phyloP scores from a whole-genome alignment of 2,113 vertebrate genomes.

The Heterotilapia buettikoferi region DNA sequence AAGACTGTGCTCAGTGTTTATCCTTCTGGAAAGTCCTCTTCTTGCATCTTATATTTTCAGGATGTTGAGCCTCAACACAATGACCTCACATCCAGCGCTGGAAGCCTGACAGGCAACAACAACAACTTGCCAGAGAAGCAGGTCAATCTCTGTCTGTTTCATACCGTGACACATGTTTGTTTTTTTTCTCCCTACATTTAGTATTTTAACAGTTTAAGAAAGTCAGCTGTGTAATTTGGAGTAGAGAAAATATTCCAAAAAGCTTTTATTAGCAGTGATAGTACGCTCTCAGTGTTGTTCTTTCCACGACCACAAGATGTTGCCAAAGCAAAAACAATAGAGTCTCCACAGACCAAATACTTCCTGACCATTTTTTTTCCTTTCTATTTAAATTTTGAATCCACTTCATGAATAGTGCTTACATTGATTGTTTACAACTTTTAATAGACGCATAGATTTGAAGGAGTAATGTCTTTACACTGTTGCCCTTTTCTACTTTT shows the following conservation, averaged over 20 bases:
- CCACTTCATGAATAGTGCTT: not conserved
- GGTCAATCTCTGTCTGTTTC: not conserved
- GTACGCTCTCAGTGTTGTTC: not conserved
- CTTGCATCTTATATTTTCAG: not conserved
- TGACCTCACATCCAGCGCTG: conserved; percentile 25
- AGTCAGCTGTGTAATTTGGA: not conserved
- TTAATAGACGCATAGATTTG: not conserved
- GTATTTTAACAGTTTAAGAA: not conserved
- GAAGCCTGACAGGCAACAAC: conserved; percentile 19
- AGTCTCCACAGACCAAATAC: accelerated
- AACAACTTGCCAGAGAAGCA: conserved; percentile 26
- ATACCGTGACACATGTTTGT: not conserved
- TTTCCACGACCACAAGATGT: not conserved
- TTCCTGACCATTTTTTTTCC: not conserved
- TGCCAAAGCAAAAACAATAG: not conserved
- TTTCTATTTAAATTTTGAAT: not conserved
- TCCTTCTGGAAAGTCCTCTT: not conserved
- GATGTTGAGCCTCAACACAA: not conserved
- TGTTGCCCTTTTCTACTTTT: not conserved
- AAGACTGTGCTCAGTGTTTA: not conserved
- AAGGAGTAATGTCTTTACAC: too few relatives aligned
- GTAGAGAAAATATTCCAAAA: not conserved
- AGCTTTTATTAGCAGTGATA: not conserved
- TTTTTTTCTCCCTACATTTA: not conserved
- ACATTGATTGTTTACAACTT: not conserved